Percentiles rank a stretch among this genome's conserved stretches.
phyloP scores from a whole-genome alignment of 37 sponge, comb jelly and placozoan species.

The Ianthella basta region DNA sequence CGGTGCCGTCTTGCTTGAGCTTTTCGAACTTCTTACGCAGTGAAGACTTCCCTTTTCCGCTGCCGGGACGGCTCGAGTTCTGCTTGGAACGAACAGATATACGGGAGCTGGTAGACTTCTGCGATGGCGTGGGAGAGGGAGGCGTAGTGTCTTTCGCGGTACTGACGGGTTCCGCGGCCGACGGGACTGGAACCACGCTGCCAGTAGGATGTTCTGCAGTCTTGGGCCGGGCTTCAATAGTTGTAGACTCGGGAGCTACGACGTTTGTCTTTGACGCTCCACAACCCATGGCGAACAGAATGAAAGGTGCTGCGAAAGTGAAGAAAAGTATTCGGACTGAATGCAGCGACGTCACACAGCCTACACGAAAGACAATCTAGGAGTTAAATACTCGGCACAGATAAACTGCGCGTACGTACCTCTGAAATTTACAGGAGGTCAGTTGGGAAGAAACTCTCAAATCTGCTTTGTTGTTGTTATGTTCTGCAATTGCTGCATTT shows the following conservation, averaged over 20 bases:
- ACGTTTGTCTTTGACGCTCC: conserved; percentile 28
- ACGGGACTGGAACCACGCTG: neutral
- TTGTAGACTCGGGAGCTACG: conserved; percentile 21
- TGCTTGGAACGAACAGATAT: conserved; percentile 23
- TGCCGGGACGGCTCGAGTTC: neutral
- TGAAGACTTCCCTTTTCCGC: conserved; percentile 9
- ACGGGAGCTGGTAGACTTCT: conserved; percentile 18
- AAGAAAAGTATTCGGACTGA: too few relatives aligned
- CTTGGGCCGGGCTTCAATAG: conserved; percentile 16
- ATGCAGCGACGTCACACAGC: too few relatives aligned
- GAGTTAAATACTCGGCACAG: too few relatives aligned
- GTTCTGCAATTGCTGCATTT: too few relatives aligned
- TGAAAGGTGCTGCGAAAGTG: too few relatives aligned
- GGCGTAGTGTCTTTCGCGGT: neutral
- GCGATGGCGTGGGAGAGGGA: conserved; percentile 18
- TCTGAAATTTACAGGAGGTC: too few relatives aligned
- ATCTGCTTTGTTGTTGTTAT: too few relatives aligned
- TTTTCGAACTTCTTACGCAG: conserved; percentile 20
- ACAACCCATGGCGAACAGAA: conserved; percentile 23
- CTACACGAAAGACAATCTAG: too few relatives aligned
- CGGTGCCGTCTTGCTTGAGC: conserved; percentile 2
- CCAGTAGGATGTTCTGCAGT: neutral
- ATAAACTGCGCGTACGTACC: too few relatives aligned
- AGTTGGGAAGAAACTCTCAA: too few relatives aligned
- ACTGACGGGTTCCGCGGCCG: neutral